Base-by-base conservation (phyloP, 2,797 vertebrate genomes). In the Erethizon dorsatum region DNA sequence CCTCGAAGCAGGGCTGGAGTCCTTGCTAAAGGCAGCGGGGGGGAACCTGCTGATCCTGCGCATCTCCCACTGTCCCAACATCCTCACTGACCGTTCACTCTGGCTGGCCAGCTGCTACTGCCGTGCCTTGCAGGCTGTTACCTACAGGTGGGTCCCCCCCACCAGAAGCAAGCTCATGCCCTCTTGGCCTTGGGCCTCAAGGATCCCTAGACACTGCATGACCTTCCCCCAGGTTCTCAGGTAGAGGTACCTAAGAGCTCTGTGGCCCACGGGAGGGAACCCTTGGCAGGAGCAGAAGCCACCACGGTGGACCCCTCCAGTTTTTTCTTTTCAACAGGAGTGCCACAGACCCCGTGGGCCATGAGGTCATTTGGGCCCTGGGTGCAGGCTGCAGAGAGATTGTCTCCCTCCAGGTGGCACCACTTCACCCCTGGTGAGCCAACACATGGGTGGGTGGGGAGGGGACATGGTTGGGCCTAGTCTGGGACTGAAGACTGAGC, bases 81-180 rank as follows among this genome's bases (percentile, higher is more conserved):
- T 99, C 98, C 99, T 99, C 98, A 99, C 99, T 0, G 99, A 99
- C 97, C 99, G 99, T 96, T 99, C 99, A 0, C 99, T 99, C 96
- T 99, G 99, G 99, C 98, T 99, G 98, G 99, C 99, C 97, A 99
- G 99, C 99, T 99, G 99, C 99, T 99, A 99, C 98, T 99, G 99
- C 99, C 99, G 99, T 2, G 99, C 99, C 26, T 99, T 99, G 94
- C 99, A 99, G 98, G 99, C 99, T 0, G 99, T 99, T 90, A 99
- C 99, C 4, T 99, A 99, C 98, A 99, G 99, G 99, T 99, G 94
- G 96, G 98, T 56, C 5, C 0, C 1, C 24, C 20, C 24, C 9
- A 6, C 71, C 17, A 2, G 89, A 73, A 28, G 47, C 69, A 13
- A 22, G 45, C 63, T 80, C 20, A 2, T 67, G 10, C 22, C 18